Evolutionary conservation across 2,888 invertebrate species (phyloP).

Genomic region (Lissonota sp.): DNA sequence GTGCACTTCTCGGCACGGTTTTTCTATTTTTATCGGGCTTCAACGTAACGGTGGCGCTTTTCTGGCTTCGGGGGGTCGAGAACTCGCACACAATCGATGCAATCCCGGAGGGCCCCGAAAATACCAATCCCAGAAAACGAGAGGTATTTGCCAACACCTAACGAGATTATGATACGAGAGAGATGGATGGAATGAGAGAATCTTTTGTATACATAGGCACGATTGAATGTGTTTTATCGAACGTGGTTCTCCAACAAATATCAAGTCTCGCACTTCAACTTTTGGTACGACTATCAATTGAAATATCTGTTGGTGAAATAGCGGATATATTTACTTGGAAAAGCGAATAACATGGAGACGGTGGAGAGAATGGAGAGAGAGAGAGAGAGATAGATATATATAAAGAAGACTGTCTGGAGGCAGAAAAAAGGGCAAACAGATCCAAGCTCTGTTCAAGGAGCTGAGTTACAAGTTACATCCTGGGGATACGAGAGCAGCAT

Average conservation of each 20-base stretch:
- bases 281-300: neutral
- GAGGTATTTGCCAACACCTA: constrained; percentile 1
- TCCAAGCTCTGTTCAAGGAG: constrained; percentile 55
- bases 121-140: constrained; percentile 1
- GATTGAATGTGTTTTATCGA: constrained; percentile 2
- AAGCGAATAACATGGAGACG: neutral
- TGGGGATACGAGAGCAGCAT: constrained; percentile 53
- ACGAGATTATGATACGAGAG: constrained; percentile 22
- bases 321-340: constrained; percentile 5
- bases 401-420: neutral
- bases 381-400: constrained; percentile 14
- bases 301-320: neutral
- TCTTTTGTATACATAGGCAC: too few relatives aligned
- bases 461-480: constrained; percentile 56
- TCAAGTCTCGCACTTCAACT: neutral
- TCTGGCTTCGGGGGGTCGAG: constrained; percentile 42
- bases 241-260: constrained; percentile 5
- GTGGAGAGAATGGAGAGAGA: constrained; percentile 4
- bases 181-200: too few relatives aligned
- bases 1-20: constrained; percentile 15
- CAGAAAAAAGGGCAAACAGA: constrained; percentile 27
- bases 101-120: constrained; percentile 1
- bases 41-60: constrained; percentile 14
- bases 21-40: constrained; percentile 46
- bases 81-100: constrained; percentile 10